Base-by-base conservation (phyloP, 1,140 invertebrate species). In the Drosophila hydei region DNA sequence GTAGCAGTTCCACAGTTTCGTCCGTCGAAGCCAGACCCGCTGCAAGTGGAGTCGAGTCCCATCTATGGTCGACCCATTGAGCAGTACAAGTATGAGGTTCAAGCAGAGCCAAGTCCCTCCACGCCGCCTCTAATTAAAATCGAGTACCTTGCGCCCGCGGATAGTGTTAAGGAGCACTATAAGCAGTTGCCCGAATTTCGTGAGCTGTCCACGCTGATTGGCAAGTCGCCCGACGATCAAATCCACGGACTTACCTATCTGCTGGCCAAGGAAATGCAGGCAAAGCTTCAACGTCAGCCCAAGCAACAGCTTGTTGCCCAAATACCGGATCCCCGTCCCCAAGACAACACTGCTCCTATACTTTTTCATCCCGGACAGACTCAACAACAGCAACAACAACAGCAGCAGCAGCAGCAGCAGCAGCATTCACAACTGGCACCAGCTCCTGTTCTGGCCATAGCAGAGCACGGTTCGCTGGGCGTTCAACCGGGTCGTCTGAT, bases 191-290 rank as follows among this genome's bases (percentile, higher is more conserved):
- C 75, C 1, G 88, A 91, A 50, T 91, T 91, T 25, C 75, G 77
- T 9, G 78, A 90, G 18, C 64, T 91, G 11, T 91, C 90, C 14
- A 77, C 90, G 0, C 48, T 91, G 3, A 80, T 91, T 3, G 90
- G 90, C 48, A 91, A 91, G 38, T 91, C 90, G 0, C 88, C 90
- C 0, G 84, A 90, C n/a, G 90, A 91, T 58, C 90, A 91, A 63
- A 90, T 91, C 36, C 90, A 91, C 12, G 90, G 90, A 1, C 60
- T 91, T 0, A 91, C 90, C 50, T 91, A 91, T 45, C 62, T 91
- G 5, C 23, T 91, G 48, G 90, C 87, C 72, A 91, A 91, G 27
- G 90, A 91, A 30, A 91, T 91, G 90, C 90, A 91, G 54, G 71
- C 77, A 27, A 84, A 91, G 58, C 36, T 90, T 21, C 89, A 89